A percentile compares a stretch with the other conserved stretches of the same genome.
Conservation (phyloP, 2,797 vertebrate species). For the Danio kyathit region DNA sequence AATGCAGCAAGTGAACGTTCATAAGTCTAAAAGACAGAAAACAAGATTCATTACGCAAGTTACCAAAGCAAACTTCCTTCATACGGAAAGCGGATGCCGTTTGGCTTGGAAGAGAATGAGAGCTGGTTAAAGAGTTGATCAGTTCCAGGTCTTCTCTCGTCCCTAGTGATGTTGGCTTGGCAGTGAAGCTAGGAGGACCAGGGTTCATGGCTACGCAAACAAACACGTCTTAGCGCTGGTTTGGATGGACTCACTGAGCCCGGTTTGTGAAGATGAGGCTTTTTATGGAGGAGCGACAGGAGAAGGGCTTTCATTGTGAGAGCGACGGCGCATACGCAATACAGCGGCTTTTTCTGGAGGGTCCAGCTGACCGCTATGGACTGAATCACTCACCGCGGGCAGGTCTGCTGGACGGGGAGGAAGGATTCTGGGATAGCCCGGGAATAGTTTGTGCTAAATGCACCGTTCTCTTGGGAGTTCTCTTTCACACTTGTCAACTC, state of each 20-base stretch:
- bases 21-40: conserved; percentile 15
- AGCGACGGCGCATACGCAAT: conserved; percentile 63
- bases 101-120: conserved; percentile 64
- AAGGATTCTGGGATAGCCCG: conserved; percentile 61
- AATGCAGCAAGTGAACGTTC: conserved; percentile 31
- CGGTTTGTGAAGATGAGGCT: conserved; percentile 70
- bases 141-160: conserved; percentile 67
- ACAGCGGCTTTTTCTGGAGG: conserved; percentile 54
- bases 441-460: conserved; percentile 73
- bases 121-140: conserved; percentile 67
- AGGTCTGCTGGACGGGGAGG: conserved; percentile 60
- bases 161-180: conserved; percentile 52
- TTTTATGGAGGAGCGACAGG: conserved; percentile 59
- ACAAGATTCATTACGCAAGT: conserved; percentile 63
- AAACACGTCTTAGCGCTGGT: conserved; percentile 68
- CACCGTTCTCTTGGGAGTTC: conserved; percentile 61
- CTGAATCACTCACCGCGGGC: conserved; percentile 72
- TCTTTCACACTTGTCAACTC: conserved; percentile 56
- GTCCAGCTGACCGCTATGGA: conserved; percentile 53
- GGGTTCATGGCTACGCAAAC: conserved; percentile 69
- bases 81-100: conserved; percentile 75
- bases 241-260: conserved; percentile 63
- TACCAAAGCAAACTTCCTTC: conserved; percentile 68
- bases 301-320: conserved; percentile 64
- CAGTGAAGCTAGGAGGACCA: conserved; percentile 58